A percentile compares a stretch with the other conserved stretches of the same genome.
Conservation (phyloP, 2,888 invertebrate genomes). For the Orthonevra nobilis region DNA sequence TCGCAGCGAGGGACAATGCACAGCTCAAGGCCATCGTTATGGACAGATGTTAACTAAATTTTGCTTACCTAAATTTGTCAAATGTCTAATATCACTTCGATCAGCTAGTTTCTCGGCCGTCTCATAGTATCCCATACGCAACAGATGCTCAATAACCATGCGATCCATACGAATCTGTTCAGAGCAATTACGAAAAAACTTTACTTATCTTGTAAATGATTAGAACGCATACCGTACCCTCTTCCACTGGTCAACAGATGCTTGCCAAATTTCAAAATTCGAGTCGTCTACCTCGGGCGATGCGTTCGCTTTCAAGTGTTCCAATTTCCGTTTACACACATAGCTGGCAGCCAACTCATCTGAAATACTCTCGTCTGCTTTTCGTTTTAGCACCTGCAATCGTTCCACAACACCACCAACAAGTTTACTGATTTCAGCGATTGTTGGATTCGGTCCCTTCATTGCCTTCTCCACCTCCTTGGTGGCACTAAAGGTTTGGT, state of each 20-base stretch:
- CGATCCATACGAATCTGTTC: conserved; percentile 88
- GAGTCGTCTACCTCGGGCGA: conserved; percentile 74
- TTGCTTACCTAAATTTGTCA: conserved; percentile 94
- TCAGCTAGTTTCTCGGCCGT: conserved; percentile 94
- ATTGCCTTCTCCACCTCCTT: conserved; percentile 83
- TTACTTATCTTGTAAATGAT: no score
- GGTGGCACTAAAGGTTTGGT: conserved; percentile 91
- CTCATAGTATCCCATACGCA: conserved; percentile 96
- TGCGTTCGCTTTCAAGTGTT: conserved; percentile 86
- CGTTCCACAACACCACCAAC: conserved; percentile 95
- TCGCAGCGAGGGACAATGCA: no score
- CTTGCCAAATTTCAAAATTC: conserved; percentile 77
- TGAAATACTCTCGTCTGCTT: conserved; percentile 95
- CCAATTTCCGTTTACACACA: conserved; percentile 94
- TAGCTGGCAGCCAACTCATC: conserved; percentile 95
- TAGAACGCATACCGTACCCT: no score
- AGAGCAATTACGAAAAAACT: not conserved
- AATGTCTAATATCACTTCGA: conserved; percentile 88
- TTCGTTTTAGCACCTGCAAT: conserved; percentile 93
- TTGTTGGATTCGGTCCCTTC: conserved; percentile 77
- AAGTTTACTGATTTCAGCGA: conserved; percentile 88
- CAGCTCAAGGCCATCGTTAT: no score
- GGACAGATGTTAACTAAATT: no score
- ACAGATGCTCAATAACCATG: conserved; percentile 97
- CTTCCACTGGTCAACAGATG: conserved; percentile 79